These are phyloP conservation scores for Microchirus variegatus DNA, from an alignment of 2,797 vertebrate species.

Conservation along the genomic window DNA sequence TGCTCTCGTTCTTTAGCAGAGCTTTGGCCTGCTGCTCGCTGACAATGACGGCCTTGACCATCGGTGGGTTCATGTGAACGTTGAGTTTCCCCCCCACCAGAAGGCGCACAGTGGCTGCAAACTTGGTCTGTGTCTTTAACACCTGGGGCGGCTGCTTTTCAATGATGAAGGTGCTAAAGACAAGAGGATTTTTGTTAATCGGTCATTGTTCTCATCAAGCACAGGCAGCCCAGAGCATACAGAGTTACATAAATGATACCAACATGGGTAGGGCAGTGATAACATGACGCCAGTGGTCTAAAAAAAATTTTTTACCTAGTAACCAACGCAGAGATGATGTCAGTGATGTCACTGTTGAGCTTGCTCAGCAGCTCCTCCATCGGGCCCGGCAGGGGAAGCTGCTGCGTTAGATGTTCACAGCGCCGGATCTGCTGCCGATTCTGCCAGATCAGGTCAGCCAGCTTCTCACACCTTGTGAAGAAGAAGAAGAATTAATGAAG, in stretches of 20 bases:
- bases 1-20: slow-evolving; percentile 94
- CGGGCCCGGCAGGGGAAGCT: slow-evolving; percentile 90
- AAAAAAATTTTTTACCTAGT: slow-evolving; percentile 80
- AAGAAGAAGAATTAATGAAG: not conserved
- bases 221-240: not conserved
- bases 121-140: slow-evolving; percentile 94
- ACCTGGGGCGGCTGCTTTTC: slow-evolving; percentile 98
- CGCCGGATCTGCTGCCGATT: slow-evolving; percentile 92
- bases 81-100: slow-evolving; percentile 96
- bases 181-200: too few relatives aligned
- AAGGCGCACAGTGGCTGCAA: slow-evolving; percentile 92
- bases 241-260: not conserved
- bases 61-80: slow-evolving; percentile 97
- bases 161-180: slow-evolving; percentile 92
- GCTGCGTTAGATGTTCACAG: slow-evolving; percentile 92
- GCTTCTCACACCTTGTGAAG: slow-evolving; percentile 90
- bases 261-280: not conserved
- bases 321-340: slow-evolving; percentile 94
- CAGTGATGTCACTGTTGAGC: slow-evolving; percentile 90
- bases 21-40: slow-evolving; percentile 96
- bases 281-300: not conserved
- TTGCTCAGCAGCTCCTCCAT: slow-evolving; percentile 92
- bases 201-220: too few relatives aligned
- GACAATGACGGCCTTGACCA: slow-evolving; percentile 96
- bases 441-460: slow-evolving; percentile 93